Evolutionary conservation across 2,888 invertebrate genomes (phyloP).

Genomic region (Eupithecia subumbrata): DNA sequence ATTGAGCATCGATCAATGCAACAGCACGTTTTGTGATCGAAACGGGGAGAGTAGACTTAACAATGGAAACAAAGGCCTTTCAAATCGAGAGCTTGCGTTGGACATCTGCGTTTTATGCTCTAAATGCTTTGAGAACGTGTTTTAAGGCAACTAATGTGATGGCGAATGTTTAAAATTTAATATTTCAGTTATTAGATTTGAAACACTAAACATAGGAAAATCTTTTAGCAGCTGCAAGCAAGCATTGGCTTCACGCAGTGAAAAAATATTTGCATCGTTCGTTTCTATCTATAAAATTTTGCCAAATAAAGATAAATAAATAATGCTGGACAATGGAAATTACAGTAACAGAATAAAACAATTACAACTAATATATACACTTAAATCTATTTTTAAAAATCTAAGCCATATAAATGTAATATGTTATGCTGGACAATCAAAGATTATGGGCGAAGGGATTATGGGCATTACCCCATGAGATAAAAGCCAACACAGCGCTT

Average conservation of each 20-base stretch:
- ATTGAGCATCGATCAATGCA: neutral
- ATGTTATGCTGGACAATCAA: too few relatives aligned
- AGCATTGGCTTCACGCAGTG: too few relatives aligned
- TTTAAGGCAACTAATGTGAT: neutral
- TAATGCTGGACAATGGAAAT: too few relatives aligned
- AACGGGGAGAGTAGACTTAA: constrained; percentile 16
- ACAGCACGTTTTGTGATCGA: constrained; percentile 17
- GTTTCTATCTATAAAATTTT: neutral
- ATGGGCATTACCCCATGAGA: too few relatives aligned
- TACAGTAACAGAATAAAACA: too few relatives aligned
- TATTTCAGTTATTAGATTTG: neutral
- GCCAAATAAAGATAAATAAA: neutral
- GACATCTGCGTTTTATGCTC: constrained; percentile 15
- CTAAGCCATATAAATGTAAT: too few relatives aligned
- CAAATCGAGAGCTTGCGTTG: neutral
- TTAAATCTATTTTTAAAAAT: too few relatives aligned
- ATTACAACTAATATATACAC: too few relatives aligned
- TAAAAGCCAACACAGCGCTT: too few relatives aligned
- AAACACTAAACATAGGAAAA: too few relatives aligned
- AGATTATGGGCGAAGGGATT: too few relatives aligned
- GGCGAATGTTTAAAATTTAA: neutral
- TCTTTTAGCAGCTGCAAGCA: too few relatives aligned
- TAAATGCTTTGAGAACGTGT: neutral
- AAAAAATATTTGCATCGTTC: neutral
- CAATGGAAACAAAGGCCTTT: constrained; percentile 22